Base-by-base conservation (phyloP, 2,113 vertebrate species). In the Ancistrus triradiatus region DNA sequence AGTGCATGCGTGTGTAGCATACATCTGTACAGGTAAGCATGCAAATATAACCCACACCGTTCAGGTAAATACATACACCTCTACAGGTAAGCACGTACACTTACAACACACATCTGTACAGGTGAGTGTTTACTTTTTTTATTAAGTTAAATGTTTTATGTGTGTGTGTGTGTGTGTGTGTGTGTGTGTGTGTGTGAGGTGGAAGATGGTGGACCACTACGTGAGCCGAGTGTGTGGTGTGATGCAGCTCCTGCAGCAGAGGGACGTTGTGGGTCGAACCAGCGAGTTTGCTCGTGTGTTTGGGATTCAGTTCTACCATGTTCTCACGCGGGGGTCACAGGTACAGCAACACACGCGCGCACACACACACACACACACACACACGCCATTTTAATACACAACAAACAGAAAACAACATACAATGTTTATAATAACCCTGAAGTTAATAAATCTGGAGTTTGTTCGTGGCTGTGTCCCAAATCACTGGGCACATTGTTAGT, bases 221-320 rank as follows among this genome's bases (percentile, higher is more conserved):
- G 73, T 95, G 62, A 94, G 86, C 71, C 90, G 90, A 10, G 91
- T 95, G 59, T 83, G 80, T 35, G 93, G 92, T 59, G 89, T 90
- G 78, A 88, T 95, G 62, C 92, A 92, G 72, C 85, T 99, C 46
- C 85, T 99, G 66, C 87, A 95, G 47, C 93, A 95, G 76, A 79
- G 93, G 17, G 95, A 99, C 80, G 77, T 99, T 72, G 89, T 98
- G 65, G 93, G 92, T 75, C 91, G 92, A 78, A 98, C 96, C 74
- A 99, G 95, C 74, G 95, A 99, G 85, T 89, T 99, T 81, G 95
- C 96, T 0, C 83, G 95, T 44, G 81, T 99, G 52, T 99, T 99
- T 80, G 96, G 96, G 37, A 99, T 99, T 81, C 94, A 97, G 79
- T 99, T 99, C 83, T 89, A 91, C 67, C 95, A 99, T 59, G 96